Evolutionary conservation across 2,888 invertebrate genomes (phyloP), one percentile per base, ranked within the genome.

Genomic region (Conomelus anceps): DNA sequence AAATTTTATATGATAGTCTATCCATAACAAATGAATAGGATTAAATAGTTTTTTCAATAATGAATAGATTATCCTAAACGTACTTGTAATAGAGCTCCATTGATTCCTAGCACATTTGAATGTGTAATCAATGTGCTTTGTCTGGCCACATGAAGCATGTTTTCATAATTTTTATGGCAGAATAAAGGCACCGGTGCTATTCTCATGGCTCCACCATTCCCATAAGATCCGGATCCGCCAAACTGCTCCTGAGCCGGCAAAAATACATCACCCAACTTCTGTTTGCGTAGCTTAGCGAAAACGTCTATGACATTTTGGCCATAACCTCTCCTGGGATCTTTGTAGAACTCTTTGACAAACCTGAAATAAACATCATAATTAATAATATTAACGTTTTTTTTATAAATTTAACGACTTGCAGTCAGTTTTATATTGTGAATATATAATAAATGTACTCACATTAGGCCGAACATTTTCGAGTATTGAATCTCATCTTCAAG

Each of bases 161-260:
- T 92, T 86, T 94, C 92, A 89, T 94, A 94, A 91, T 94, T 93
- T 89, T 94, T 93, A 90, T 94, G 93, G 91, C 93, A 95, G 92
- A 95, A 96, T 86, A 97, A 92, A 0, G 96, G 95, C 84, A 96
- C 93, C 0, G 97, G 97, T 23, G 95, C 93, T 24, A 96, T 94
- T 91, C 97, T 94, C 96, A 97, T 97, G 0, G 96, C 96, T 86
- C 95, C 96, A 0, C 97, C 97, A 93, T 97, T 97, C n/a, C 97
- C 97, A 93, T 94, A 96, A 0, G 96, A 96, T 0, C 97, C 97
- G 90, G 91, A 90, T 1, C 96, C 96, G 91, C 94, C 92, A 92
- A 96, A 96, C 92, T 96, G 96, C 91, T 95, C 94, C 88, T 92
- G 93, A 1, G 96, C 96, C 26, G 97, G 96, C 88, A 93, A 93